A percentile compares a stretch with the other conserved stretches of the same genome.
Conservation (phyloP, 2,113 vertebrate species). For the Psittacus erithacus region DNA sequence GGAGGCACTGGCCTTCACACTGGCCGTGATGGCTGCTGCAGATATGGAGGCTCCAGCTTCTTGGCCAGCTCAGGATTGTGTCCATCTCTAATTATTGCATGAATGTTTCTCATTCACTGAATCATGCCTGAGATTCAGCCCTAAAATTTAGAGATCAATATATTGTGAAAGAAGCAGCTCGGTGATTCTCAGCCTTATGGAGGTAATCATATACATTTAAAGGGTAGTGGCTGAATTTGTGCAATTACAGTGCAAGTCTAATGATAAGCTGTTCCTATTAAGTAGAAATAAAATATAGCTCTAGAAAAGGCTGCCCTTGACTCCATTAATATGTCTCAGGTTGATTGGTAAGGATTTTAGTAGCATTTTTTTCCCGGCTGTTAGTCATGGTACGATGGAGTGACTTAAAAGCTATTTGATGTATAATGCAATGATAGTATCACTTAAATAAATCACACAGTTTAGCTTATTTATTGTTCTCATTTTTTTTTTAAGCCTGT, state of each 20-base stretch:
- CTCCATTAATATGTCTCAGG: background rate
- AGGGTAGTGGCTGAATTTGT: background rate
- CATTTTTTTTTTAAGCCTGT: background rate
- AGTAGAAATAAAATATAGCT: background rate
- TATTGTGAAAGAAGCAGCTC: background rate
- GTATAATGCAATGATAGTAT: background rate
- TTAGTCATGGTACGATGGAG: background rate
- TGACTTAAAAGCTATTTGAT: background rate
- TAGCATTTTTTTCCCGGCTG: background rate
- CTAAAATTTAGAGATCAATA: background rate
- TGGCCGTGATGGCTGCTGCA: background rate
- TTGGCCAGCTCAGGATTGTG: fast-evolving
- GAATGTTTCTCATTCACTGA: background rate
- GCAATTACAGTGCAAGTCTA: background rate
- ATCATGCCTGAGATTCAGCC: background rate
- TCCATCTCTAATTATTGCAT: background rate
- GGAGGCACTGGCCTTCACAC: background rate
- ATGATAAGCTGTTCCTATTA: background rate
- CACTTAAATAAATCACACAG: background rate
- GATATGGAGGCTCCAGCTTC: background rate
- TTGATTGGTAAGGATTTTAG: background rate
- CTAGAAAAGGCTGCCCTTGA: background rate
- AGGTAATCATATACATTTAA: background rate
- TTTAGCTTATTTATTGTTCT: background rate
- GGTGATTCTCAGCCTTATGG: background rate